Percentiles rank a stretch among this genome's conserved stretches.
These are phyloP conservation scores for Tetragonula carbonaria DNA, from an alignment of 2,888 invertebrate species.

Conservation along the genomic window DNA sequence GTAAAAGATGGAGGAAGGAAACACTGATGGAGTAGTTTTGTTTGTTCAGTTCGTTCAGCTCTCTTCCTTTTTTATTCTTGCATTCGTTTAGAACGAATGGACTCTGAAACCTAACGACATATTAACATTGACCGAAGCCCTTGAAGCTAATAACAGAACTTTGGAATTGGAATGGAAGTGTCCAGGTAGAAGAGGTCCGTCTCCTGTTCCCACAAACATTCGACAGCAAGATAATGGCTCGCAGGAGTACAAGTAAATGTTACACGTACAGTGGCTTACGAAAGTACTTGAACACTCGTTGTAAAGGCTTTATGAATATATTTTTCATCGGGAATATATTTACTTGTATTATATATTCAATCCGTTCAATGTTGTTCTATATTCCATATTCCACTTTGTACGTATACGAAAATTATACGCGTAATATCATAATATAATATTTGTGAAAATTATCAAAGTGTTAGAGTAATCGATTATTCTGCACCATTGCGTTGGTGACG, in stretches of 20 bases:
- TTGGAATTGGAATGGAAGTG: slow-evolving; percentile 92
- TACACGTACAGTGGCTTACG: neutral
- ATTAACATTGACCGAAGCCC: slow-evolving; percentile 88
- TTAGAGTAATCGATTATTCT: no score
- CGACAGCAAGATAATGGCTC: slow-evolving; percentile 78
- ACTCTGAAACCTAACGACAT: slow-evolving; percentile 89
- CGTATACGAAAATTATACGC: no score
- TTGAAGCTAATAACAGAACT: slow-evolving; percentile 88
- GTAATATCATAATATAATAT: no score
- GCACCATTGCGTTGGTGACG: no score
- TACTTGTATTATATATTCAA: no score
- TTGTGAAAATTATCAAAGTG: no score
- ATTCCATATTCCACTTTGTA: no score
- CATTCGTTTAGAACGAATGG: slow-evolving; percentile 84
- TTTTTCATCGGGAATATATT: no score
- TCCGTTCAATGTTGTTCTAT: no score
- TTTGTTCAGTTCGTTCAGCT: neutral
- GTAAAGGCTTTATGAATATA: no score
- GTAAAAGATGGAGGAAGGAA: neutral
- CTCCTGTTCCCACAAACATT: slow-evolving; percentile 87
- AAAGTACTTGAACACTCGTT: neutral
- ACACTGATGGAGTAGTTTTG: neutral
- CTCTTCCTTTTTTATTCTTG: neutral
- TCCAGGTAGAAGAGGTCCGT: slow-evolving; percentile 91
- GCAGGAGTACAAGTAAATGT: slow-evolving; percentile 77